Evolutionary conservation across 2,888 invertebrate genomes (phyloP).

Genomic region (Caenorhabditis zanzibari): DNA sequence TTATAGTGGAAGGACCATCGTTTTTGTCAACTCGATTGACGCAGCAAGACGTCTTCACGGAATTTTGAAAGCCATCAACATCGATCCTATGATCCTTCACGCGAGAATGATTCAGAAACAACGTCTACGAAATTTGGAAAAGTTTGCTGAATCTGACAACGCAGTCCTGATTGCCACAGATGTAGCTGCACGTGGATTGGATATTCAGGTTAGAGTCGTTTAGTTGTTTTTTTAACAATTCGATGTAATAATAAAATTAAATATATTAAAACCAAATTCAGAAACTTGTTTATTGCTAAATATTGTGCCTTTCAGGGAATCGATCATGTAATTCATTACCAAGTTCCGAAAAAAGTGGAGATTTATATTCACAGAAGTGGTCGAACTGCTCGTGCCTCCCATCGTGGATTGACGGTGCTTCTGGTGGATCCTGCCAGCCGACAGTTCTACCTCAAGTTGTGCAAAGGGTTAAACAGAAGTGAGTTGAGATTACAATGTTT

Average conservation of each 20-base stretch:
- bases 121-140: conserved; percentile 94
- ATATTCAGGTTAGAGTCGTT: conserved; percentile 87
- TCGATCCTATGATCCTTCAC: conserved; percentile 87
- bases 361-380: conserved; percentile 98
- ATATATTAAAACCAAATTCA: too few species aligned
- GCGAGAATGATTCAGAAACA: conserved; percentile 94
- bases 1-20: conserved; percentile 93
- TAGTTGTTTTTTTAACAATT: too few species aligned
- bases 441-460: conserved; percentile 89
- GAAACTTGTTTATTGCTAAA: not conserved
- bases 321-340: conserved; percentile 97
- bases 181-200: conserved; percentile 97
- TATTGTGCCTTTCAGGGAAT: conserved; percentile 86
- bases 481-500: conserved; percentile 50
- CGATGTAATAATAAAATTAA: too few species aligned
- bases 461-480: conserved; percentile 92
- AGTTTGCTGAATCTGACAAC: conserved; percentile 85
- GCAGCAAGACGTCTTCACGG: conserved; percentile 87
- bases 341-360: conserved; percentile 95
- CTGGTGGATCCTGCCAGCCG: conserved; percentile 94
- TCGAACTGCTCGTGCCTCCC: conserved; percentile 93
- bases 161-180: conserved; percentile 93
- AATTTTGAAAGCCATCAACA: conserved; percentile 82
- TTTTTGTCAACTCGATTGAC: conserved; percentile 91
- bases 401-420: conserved; percentile 93